Base-by-base conservation (phyloP, 2,113 vertebrate species). In the Piaya cayana region DNA sequence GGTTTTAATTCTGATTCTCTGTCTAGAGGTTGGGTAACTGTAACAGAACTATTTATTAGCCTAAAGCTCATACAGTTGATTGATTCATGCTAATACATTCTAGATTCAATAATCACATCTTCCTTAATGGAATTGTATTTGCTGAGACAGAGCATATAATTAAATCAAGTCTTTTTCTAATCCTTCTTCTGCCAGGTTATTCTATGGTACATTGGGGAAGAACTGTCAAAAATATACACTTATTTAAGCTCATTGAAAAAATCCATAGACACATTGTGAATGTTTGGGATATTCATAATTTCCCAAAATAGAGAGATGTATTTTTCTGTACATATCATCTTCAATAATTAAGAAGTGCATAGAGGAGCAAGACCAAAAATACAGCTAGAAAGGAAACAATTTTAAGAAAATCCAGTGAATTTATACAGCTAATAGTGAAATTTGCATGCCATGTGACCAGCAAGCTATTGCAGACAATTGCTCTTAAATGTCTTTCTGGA, bases 131-230 rank as follows among this genome's bases (percentile, higher is more conserved):
- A 94, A 94, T 86, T 95, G 76, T 93, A 88, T 88, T 96, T 96
- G 55, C 67, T 92, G 75, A 94, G 81, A 83, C 74, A 89, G 91
- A 96, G 71, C 92, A 94, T 88, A 88, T 93, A 95, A 97, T 96
- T 95, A 95, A 96, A 92, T 93, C 56, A 94, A 92, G 90, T 88
- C n/a, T 81, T 94, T 92, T 92, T 95, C 75, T 93, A 93, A 95
- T 97, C 82, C 79, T 91, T 90, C 92, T 94, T 75, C 64, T 95
- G 76, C 87, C 88, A 94, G 81, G 91, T 95, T 92, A 92, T 70
- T 86, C 78, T 83, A 59, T 52, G 68, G 63, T 47, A 78, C 78
- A 68, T 75, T 60, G 63, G 52, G 58, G 65, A 92, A 90, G 56
- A 93, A 88, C 3, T 90, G 70, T 60, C 34, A 83, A 86, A 92